Base-by-base conservation (phyloP, 1,140 invertebrate genomes). In the Himalopsyche phryganea region DNA sequence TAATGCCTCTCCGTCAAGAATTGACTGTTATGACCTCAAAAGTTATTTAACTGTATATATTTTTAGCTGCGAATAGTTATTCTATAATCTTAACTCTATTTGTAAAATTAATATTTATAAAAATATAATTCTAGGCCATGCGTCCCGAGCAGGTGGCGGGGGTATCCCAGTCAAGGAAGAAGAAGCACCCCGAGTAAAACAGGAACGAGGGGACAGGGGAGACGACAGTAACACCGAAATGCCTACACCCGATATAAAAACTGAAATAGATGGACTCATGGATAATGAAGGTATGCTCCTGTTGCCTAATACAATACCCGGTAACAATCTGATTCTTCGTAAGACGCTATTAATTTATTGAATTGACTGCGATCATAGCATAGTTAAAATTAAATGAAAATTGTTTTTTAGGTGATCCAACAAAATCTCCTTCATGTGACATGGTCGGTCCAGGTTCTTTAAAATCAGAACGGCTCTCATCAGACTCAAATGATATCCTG, bases 241-340 rank as follows among this genome's bases (percentile, higher is more conserved):
- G 6, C 73, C 70, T n/a, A 72, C 73, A 1, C 72, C 76, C 62
- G 75, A 73, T 48, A 78, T 78, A 65, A 78, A 78, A 67, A 78
- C 76, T 54, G 76, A 78, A 60, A 78, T 78, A 53, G 76, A 78
- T 66, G 71, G 72, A 42, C 74, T 78, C 58, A 77, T 77, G 70
- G 76, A 78, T 49, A 73, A 71, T 49, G 75, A 77, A 57, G 75
- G 75, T 78, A 48, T 66, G 64, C 61, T 1, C 9, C 23, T 28
- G 9, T 28, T 28, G 3, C 23, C 23, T 9, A 28, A 5, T n/a
- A n/a, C n/a, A n/a, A n/a, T n/a, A n/a, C n/a, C n/a, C n/a, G n/a
- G n/a, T n/a, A n/a, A n/a, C n/a, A n/a, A n/a, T n/a, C n/a, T n/a
- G n/a, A n/a, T n/a, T n/a, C n/a, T n/a, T n/a, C n/a, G n/a, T n/a